phyloP scores from a whole-genome alignment of 2,888 invertebrate genomes.

The Apamea anceps region DNA sequence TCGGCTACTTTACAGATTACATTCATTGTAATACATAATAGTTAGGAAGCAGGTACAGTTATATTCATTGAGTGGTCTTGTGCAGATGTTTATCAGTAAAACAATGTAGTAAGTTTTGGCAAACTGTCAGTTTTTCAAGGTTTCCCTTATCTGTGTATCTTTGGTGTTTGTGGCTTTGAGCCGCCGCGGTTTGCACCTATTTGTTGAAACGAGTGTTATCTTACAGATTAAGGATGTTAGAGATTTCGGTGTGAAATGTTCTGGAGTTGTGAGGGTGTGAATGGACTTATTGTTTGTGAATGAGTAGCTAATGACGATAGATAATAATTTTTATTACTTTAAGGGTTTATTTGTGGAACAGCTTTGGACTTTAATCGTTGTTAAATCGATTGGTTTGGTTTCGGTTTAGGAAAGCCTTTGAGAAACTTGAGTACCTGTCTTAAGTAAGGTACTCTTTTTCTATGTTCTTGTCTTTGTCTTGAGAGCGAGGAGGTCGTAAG shows the following conservation, averaged over 20 bases:
- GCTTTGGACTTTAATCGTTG: neutral
- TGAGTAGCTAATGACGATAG: conserved; percentile 45
- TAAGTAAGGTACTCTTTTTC: neutral
- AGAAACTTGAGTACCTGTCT: neutral
- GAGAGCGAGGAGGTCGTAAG: too few species aligned
- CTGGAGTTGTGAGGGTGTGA: conserved; percentile 36
- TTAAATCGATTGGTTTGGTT: neutral
- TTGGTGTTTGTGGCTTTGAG: conserved; percentile 75
- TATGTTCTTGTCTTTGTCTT: too few species aligned
- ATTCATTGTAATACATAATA: conserved; percentile 81
- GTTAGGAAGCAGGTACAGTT: conserved; percentile 85
- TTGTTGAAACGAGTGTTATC: conserved; percentile 72
- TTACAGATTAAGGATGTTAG: conserved; percentile 63
- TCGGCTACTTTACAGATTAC: conserved; percentile 90
- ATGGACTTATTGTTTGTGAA: conserved; percentile 44
- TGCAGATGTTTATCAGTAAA: conserved; percentile 87
- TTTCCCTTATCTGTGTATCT: conserved; percentile 68
- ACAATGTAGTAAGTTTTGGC: conserved; percentile 86
- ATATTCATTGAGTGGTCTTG: conserved; percentile 83
- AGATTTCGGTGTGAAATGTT: conserved; percentile 60
- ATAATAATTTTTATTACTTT: conserved; percentile 24
- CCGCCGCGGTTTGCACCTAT: conserved; percentile 74
- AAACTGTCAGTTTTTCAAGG: conserved; percentile 76
- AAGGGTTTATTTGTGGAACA: neutral
- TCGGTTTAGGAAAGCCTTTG: neutral